A percentile compares a stretch with the other conserved stretches of the same genome.
Conservation (phyloP, 2,888 invertebrate genomes). For the Mythimna pallens region DNA sequence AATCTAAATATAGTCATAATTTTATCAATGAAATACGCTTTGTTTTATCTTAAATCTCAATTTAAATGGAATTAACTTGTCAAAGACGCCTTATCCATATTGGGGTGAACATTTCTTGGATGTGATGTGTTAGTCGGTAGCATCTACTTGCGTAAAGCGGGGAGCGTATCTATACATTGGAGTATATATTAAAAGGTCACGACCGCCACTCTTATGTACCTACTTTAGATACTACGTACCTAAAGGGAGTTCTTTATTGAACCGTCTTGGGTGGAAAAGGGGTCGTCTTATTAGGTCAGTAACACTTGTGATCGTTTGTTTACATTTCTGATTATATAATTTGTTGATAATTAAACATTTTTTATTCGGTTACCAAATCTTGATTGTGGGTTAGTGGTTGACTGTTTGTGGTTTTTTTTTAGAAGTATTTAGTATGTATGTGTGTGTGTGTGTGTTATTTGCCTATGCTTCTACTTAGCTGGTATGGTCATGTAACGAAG, state of each 20-base stretch:
- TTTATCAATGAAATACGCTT: constrained; percentile 29
- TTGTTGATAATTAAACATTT: constrained; percentile 17
- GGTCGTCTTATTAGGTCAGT: constrained; percentile 90
- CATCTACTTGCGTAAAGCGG: constrained; percentile 68
- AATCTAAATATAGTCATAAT: constrained; percentile 15
- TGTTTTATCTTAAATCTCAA: constrained; percentile 23
- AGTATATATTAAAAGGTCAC: constrained; percentile 85
- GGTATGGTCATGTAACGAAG: no score
- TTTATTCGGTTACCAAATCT: constrained; percentile 11
- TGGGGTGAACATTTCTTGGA: constrained; percentile 75
- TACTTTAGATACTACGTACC: constrained; percentile 84
- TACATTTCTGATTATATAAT: constrained; percentile 43
- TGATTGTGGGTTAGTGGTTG: constrained; percentile 1
- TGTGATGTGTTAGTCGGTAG: constrained; percentile 74
- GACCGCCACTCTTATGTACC: constrained; percentile 84
- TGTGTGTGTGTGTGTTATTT: no score
- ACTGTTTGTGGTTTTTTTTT: neutral
- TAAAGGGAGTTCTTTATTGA: constrained; percentile 90
- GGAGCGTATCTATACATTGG: constrained; percentile 77
- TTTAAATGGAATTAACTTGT: constrained; percentile 31
- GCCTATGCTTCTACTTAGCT: no score
- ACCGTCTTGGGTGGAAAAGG: constrained; percentile 87
- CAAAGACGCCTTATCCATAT: constrained; percentile 63
- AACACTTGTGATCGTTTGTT: constrained; percentile 75
- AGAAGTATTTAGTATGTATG: no score